phyloP scores from a whole-genome alignment of 2,113 vertebrate species.

The Psettodes erumei region DNA sequence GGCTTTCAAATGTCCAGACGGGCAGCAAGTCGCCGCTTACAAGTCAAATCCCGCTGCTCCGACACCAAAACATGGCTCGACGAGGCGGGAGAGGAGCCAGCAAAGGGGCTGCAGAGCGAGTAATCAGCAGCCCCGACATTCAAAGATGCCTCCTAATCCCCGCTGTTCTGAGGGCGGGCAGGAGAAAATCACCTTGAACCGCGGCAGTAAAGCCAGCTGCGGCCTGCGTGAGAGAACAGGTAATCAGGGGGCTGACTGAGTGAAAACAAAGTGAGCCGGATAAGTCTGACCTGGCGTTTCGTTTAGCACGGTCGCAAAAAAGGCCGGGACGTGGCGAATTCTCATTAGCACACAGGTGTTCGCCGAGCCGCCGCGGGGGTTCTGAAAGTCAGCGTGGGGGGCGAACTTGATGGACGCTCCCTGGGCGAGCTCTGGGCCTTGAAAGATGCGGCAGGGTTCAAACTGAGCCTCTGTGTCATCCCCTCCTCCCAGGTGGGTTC shows the following conservation, averaged over 20 bases:
- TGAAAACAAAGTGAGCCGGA: constrained; percentile 1
- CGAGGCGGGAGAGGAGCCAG: constrained; percentile 27
- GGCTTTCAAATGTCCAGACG: constrained; percentile 39
- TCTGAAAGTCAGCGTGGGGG: neutral
- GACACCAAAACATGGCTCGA: constrained; percentile 31
- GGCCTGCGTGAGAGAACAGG: constrained; percentile 3
- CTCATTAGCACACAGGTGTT: constrained; percentile 8
- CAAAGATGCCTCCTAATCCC: constrained; percentile 54
- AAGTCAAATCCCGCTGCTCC: constrained; percentile 54
- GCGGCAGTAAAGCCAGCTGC: constrained; percentile 20
- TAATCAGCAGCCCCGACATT: constrained; percentile 37
- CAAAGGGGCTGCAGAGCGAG: constrained; percentile 9
- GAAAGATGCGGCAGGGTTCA: neutral
- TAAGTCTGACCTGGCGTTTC: constrained; percentile 10
- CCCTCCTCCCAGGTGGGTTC: neutral
- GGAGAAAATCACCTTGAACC: constrained; percentile 55
- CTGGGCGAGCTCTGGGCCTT: neutral
- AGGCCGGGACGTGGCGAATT: neutral
- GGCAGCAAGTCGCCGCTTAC: constrained; percentile 38
- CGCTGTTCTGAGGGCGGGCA: constrained; percentile 8
- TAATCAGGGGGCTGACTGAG: constrained; percentile 26
- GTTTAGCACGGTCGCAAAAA: constrained; percentile 25
- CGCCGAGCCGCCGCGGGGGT: neutral
- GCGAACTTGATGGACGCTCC: neutral
- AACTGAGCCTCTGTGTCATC: neutral